Conservation (phyloP, 2,888 invertebrate species). For the Perithous albicinctus region DNA sequence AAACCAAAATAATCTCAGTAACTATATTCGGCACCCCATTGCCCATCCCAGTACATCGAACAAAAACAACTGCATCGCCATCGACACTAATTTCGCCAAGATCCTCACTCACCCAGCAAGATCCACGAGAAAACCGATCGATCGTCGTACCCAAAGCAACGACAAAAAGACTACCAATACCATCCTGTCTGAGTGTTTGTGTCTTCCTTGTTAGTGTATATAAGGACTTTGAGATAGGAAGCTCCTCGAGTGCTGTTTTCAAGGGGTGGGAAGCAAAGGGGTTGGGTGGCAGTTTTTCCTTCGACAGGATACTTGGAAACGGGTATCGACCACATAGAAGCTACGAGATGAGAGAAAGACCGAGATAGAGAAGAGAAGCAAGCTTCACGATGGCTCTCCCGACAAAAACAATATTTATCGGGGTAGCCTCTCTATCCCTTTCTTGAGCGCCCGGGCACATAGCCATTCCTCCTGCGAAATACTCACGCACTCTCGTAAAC, state of each 20-base stretch:
- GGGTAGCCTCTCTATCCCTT: conserved; percentile 66
- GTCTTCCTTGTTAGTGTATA: conserved; percentile 20
- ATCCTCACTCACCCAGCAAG: conserved; percentile 16
- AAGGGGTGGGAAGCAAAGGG: conserved; percentile 37
- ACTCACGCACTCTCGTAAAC: conserved; percentile 32
- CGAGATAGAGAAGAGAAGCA: conserved; percentile 29
- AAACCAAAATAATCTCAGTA: not conserved
- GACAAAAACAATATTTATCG: conserved; percentile 82
- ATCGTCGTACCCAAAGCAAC: conserved; percentile 22
- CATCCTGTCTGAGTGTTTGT: conserved; percentile 4
- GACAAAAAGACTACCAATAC: conserved; percentile 33
- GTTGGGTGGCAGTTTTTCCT: conserved; percentile 70
- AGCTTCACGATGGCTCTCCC: conserved; percentile 64
- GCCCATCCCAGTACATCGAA: not conserved
- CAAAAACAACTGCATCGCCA: conserved; percentile 11
- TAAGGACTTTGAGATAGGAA: conserved; percentile 56
- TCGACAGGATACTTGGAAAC: conserved; percentile 77
- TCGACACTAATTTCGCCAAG: conserved; percentile 44
- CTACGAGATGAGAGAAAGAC: conserved; percentile 43
- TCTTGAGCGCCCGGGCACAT: conserved; percentile 20
- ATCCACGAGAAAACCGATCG: conserved; percentile 56
- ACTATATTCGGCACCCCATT: conserved; percentile 44
- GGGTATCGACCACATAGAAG: conserved; percentile 64
- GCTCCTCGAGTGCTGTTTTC: conserved; percentile 16
- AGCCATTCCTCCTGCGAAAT: conserved; percentile 43